Evolutionary conservation across 2,888 invertebrate species (phyloP).

Genomic region (Drosophila borborema): DNA sequence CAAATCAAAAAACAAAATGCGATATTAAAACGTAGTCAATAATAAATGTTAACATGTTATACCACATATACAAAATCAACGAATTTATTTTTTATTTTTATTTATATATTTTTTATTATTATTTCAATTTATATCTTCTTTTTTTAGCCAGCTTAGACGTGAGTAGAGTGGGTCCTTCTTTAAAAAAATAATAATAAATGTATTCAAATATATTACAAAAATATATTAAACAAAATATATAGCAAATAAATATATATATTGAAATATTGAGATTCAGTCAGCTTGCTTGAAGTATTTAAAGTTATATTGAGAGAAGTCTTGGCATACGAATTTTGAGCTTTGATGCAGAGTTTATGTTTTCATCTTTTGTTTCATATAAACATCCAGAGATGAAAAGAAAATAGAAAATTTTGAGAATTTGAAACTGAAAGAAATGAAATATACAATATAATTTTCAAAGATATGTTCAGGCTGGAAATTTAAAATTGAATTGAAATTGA

Average conservation of each 20-base stretch:
- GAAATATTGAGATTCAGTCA: not conserved
- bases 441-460: too few relatives aligned
- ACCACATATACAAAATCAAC: slow-evolving; percentile 48
- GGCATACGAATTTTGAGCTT: not conserved
- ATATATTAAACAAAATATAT: not conserved
- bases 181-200: not conserved
- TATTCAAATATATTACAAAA: not conserved
- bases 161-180: not conserved
- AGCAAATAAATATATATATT: not conserved
- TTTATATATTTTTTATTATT: not conserved
- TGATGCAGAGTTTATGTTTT: not conserved
- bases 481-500: too few relatives aligned
- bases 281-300: not conserved
- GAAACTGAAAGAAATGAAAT: not conserved
- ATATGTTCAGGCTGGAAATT: too few relatives aligned
- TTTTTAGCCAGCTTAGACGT: not conserved
- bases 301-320: not conserved
- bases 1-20: not conserved
- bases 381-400: not conserved
- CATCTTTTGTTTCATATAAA: not conserved
- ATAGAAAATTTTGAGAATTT: not conserved
- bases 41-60: slow-evolving; percentile 77
- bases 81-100: slow-evolving; percentile 33
- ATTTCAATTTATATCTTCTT: not conserved
- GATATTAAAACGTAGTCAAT: slow-evolving; percentile 69